A percentile compares a stretch with the other conserved stretches of the same genome.
These are phyloP conservation scores for Megathymus violae DNA, from an alignment of 1,140 invertebrate species.

Conservation along the genomic window DNA sequence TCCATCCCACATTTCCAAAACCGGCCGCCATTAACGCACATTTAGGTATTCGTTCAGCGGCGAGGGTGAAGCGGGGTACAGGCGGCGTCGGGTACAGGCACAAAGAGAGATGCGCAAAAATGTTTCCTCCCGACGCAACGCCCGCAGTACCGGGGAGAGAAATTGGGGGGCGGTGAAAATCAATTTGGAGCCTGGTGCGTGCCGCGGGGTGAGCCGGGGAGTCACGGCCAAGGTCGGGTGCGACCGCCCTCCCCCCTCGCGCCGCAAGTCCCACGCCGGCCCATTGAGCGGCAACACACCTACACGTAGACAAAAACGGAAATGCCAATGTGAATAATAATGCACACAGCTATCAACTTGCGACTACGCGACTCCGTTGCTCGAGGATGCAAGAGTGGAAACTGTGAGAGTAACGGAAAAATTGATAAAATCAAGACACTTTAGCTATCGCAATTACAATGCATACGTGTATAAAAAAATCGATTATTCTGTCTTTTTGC, in stretches of 20 bases:
- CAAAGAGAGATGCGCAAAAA: slow-evolving; percentile 44
- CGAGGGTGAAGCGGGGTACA: too few species aligned
- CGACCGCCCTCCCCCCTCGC: slow-evolving; percentile 36
- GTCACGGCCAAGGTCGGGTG: slow-evolving; percentile 73
- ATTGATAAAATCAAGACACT: too few species aligned
- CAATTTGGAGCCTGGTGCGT: slow-evolving; percentile 59
- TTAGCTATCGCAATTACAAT: too few species aligned
- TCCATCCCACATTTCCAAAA: too few species aligned
- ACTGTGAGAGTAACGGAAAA: neutral
- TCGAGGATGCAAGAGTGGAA: neutral
- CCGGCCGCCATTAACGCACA: too few species aligned
- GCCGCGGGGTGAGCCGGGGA: slow-evolving; percentile 47
- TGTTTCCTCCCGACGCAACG: slow-evolving; percentile 37
- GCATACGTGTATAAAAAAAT: too few species aligned
- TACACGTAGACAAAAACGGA: slow-evolving; percentile 33
- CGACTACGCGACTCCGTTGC: neutral
- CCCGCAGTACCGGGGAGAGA: slow-evolving; percentile 16
- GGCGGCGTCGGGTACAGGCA: too few species aligned
- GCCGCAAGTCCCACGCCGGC: slow-evolving; percentile 37
- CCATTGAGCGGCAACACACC: slow-evolving; percentile 50
- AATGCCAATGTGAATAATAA: slow-evolving; percentile 35
- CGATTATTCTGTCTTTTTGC: too few species aligned
- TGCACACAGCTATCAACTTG: slow-evolving; percentile 15
- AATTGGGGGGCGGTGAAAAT: slow-evolving; percentile 52
- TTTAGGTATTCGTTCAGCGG: too few species aligned